Conservation (phyloP, 1,140 invertebrate genomes). For the Drosophila sechellia region DNA sequence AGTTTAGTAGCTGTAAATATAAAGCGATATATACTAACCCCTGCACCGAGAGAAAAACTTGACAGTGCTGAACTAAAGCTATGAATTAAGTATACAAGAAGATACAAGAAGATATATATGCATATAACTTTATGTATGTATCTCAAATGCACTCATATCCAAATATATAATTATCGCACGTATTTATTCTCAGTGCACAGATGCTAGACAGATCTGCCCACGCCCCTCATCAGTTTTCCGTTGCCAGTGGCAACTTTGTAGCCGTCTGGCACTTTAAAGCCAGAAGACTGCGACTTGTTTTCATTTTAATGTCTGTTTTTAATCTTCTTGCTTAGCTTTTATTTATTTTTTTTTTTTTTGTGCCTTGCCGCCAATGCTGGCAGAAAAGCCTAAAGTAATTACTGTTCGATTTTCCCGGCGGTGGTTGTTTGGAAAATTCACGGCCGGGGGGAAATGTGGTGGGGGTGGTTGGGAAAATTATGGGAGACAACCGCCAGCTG, state of each 20-base stretch:
- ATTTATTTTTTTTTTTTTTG: background rate
- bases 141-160: no score
- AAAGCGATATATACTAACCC: constrained; percentile 48
- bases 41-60: background rate
- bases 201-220: constrained; percentile 8
- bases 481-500: constrained; percentile 40
- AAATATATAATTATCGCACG: no score
- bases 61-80: no score
- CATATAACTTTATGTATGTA: no score
- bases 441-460: background rate
- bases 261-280: constrained; percentile 29
- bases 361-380: background rate
- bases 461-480: constrained; percentile 20
- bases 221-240: background rate
- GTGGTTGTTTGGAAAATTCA: background rate
- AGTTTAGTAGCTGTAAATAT: constrained; percentile 82
- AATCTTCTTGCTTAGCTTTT: constrained; percentile 10
- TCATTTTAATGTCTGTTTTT: constrained; percentile 32
- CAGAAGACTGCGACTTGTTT: constrained; percentile 29
- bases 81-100: no score
- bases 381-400: constrained; percentile 53
- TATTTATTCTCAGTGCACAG: background rate
- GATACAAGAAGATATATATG: no score
- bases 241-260: constrained; percentile 15
- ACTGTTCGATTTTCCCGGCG: constrained; percentile 64